These are phyloP conservation scores for Chymomyza fuscimana DNA, from an alignment of 2,888 invertebrate species.

Conservation along the genomic window DNA sequence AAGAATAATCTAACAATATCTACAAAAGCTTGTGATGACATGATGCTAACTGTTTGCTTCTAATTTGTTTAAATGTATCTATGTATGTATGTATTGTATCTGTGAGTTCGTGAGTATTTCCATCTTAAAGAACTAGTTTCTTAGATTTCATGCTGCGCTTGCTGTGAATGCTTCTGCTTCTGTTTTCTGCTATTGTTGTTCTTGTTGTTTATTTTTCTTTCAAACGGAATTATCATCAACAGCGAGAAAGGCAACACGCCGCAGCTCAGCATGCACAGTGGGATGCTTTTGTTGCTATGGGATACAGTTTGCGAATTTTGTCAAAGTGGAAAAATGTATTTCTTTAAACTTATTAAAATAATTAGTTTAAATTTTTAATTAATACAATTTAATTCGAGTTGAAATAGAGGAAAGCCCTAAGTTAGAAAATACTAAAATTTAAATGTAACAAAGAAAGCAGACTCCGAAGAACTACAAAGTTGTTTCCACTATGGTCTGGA, in stretches of 20 bases:
- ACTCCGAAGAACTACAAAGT: too few species aligned
- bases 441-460: too few species aligned
- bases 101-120: neutral
- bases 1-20: neutral
- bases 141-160: conserved; percentile 31
- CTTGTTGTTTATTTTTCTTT: conserved; percentile 40
- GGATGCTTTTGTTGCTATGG: conserved; percentile 10
- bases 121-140: conserved; percentile 2
- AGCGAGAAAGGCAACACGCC: conserved; percentile 46
- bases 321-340: too few species aligned
- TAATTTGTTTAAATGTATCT: neutral
- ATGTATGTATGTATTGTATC: neutral
- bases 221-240: conserved; percentile 69
- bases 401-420: too few species aligned
- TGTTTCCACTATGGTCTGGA: too few species aligned
- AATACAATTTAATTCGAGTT: too few species aligned
- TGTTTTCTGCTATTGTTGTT: conserved; percentile 30
- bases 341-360: too few species aligned
- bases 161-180: conserved; percentile 48
- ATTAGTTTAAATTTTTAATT: too few species aligned
- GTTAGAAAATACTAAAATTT: too few species aligned
- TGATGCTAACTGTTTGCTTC: neutral
- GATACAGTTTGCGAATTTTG: too few species aligned
- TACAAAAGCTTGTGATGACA: neutral
- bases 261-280: conserved; percentile 15